A percentile compares a stretch with the other conserved stretches of the same genome.
Conservation (phyloP, 1,140 invertebrate genomes). For the Cardiocondyla obscurior region DNA sequence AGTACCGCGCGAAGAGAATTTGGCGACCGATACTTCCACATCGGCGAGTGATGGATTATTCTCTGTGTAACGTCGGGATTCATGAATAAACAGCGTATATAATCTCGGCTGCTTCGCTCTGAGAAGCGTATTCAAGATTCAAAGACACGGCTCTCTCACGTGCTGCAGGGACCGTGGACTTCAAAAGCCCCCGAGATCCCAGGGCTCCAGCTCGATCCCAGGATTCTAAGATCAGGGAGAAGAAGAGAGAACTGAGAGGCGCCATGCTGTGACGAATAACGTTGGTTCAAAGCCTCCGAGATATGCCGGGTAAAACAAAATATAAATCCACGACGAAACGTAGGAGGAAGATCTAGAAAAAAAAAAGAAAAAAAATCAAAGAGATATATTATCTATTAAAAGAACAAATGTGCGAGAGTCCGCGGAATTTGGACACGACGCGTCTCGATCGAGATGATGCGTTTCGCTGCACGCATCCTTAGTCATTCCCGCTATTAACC, state of each 20-base stretch:
- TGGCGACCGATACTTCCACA: neutral
- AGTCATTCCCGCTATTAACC: conserved; percentile 38
- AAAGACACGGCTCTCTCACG: neutral
- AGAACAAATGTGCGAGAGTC: neutral
- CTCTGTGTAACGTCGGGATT: neutral
- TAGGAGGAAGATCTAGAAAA: neutral
- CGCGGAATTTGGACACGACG: neutral
- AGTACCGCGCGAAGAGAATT: neutral
- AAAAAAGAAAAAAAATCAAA: too few species aligned
- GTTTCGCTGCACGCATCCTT: conserved; percentile 16
- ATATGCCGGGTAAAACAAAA: neutral
- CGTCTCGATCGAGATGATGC: neutral
- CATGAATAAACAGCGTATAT: conserved; percentile 20
- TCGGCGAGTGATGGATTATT: conserved; percentile 5
- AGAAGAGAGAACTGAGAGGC: neutral
- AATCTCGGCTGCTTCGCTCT: conserved; percentile 1
- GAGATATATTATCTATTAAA: conserved; percentile 14
- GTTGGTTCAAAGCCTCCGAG: neutral
- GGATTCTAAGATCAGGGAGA: neutral
- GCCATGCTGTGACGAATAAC: neutral
- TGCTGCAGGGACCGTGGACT: neutral
- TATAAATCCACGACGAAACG: neutral
- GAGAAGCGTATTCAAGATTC: conserved; percentile 19
- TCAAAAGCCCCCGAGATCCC: conserved; percentile 15
- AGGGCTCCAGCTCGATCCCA: neutral